Conservation (phyloP, 2,888 invertebrate species). For the Stegana nigrithorax region DNA sequence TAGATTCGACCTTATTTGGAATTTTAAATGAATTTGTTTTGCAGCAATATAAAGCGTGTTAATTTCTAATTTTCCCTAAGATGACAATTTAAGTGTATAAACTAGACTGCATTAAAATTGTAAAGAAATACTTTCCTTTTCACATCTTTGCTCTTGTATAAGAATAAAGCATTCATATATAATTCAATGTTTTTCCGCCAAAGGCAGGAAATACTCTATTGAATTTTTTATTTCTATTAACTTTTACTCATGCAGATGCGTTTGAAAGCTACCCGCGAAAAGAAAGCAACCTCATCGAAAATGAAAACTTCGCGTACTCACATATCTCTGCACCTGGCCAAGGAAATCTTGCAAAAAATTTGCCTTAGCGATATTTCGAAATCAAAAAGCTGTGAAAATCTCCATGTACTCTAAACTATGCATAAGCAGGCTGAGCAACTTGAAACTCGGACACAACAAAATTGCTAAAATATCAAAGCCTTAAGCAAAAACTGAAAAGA, state of each 20-base stretch:
- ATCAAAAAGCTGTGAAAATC: conserved; percentile 88
- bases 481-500: conserved; percentile 1
- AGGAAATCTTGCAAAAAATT: conserved; percentile 86
- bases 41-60: too few relatives aligned
- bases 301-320: conserved; percentile 85
- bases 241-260: conserved; percentile 73
- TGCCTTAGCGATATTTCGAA: conserved; percentile 87
- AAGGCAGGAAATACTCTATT: too few relatives aligned
- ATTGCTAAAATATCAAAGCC: not conserved
- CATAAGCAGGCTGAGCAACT: not conserved
- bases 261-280: conserved; percentile 79
- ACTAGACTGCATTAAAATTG: too few relatives aligned
- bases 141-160: too few relatives aligned
- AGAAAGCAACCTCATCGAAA: conserved; percentile 77
- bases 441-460: not conserved
- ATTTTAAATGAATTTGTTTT: too few relatives aligned
- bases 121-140: too few relatives aligned
- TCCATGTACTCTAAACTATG: conserved; percentile 78
- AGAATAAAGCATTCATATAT: too few relatives aligned
- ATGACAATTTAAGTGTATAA: too few relatives aligned
- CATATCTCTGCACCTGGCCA: conserved; percentile 82
- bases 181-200: too few relatives aligned
- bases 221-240: too few relatives aligned
- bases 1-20: too few relatives aligned
- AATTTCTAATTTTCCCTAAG: too few relatives aligned